These are phyloP conservation scores for Opisthocomus hoazin DNA, from an alignment of 2,113 vertebrate genomes.

Conservation along the genomic window DNA sequence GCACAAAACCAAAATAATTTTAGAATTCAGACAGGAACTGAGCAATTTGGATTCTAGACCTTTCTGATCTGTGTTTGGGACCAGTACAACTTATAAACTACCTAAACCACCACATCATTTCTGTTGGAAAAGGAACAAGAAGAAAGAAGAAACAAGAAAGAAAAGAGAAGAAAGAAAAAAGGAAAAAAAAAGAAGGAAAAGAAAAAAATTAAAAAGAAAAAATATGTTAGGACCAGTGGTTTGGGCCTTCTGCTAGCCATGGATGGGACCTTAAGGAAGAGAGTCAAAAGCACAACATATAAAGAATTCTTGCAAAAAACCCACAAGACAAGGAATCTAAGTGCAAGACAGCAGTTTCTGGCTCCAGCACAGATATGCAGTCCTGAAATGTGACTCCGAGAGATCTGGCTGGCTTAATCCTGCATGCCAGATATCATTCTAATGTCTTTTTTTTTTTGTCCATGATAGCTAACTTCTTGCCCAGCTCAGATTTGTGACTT, in stretches of 20 bases:
- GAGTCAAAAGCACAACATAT: neutral
- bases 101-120: rapidly evolving
- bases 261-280: neutral
- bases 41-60: neutral
- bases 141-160: neutral
- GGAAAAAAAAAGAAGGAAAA: rapidly evolving
- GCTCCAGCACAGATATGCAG: neutral
- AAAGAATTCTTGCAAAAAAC: neutral
- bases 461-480: neutral
- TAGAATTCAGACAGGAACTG: neutral
- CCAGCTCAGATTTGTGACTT: neutral
- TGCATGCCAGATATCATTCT: neutral
- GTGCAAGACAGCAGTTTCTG: neutral
- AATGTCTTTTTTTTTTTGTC: neutral
- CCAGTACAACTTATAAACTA: neutral
- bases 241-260: neutral
- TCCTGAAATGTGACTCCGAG: neutral
- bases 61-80: neutral
- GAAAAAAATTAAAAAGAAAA: rapidly evolving
- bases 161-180: rapidly evolving
- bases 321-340: neutral
- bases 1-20: neutral
- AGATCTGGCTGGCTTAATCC: neutral
- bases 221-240: rapidly evolving
- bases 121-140: neutral